A percentile compares a stretch with the other conserved stretches of the same genome.
phyloP scores from a whole-genome alignment of 1,140 invertebrate genomes.

The Epicauta chinensis region DNA sequence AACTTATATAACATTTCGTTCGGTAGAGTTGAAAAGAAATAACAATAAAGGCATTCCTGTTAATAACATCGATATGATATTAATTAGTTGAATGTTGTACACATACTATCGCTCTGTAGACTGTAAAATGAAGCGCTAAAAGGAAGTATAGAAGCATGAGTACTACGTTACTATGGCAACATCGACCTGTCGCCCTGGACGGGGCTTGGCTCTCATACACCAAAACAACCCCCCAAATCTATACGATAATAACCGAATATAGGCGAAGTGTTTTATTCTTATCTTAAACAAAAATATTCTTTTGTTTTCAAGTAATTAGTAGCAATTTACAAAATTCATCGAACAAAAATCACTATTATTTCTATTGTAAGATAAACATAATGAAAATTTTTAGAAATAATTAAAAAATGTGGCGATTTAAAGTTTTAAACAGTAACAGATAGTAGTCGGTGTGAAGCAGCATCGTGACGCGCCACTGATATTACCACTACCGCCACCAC shows the following conservation, averaged over 20 bases:
- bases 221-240: conserved; percentile 1
- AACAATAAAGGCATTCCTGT: too few relatives aligned
- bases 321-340: not conserved
- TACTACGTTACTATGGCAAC: conserved; percentile 22
- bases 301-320: conserved; percentile 3
- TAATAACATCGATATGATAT: conserved; percentile 9
- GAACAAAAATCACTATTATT: too few relatives aligned
- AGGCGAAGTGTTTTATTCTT: not conserved
- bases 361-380: too few relatives aligned
- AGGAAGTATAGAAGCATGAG: conserved; percentile 21
- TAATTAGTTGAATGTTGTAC: conserved; percentile 7
- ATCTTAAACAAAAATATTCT: not conserved
- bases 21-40: too few relatives aligned
- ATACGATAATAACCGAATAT: not conserved
- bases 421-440: not conserved
- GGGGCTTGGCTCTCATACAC: conserved; percentile 13
- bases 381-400: too few relatives aligned
- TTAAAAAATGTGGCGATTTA: not conserved
- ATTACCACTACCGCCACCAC: not conserved
- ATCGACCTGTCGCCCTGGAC: conserved; percentile 19
- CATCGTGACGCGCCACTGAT: too few relatives aligned
- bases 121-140: conserved; percentile 19
- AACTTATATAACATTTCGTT: too few relatives aligned
- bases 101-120: too few relatives aligned
- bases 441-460: not conserved